These are phyloP conservation scores for Volucella inanis DNA, from an alignment of 2,888 invertebrate genomes.

Conservation along the genomic window DNA sequence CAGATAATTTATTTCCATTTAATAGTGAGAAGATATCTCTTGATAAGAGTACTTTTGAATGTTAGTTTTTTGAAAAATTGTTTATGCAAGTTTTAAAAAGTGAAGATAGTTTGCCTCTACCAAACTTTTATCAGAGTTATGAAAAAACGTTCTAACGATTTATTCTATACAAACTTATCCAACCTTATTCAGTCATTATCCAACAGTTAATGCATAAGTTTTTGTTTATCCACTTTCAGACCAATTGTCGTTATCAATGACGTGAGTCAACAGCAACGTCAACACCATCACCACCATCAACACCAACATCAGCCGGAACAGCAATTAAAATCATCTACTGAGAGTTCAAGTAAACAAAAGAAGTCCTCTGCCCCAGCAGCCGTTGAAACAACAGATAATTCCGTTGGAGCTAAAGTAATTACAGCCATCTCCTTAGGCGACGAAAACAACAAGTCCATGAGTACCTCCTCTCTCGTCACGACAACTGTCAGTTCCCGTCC, in stretches of 20 bases:
- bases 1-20: no score
- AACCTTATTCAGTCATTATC: neutral
- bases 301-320: slow-evolving; percentile 57
- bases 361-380: slow-evolving; percentile 15
- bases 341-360: slow-evolving; percentile 55
- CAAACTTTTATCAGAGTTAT: no score
- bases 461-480: slow-evolving; percentile 22
- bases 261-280: slow-evolving; percentile 76
- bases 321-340: slow-evolving; percentile 55
- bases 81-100: no score
- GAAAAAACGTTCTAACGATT: no score
- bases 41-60: no score
- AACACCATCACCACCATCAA: slow-evolving; percentile 69
- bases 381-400: slow-evolving; percentile 35
- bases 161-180: no score
- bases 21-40: no score
- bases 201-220: neutral
- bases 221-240: slow-evolving; percentile 73
- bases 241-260: slow-evolving; percentile 81
- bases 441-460: slow-evolving; percentile 35
- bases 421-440: slow-evolving; percentile 25
- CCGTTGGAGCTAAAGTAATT: slow-evolving; percentile 36
- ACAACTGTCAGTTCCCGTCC: slow-evolving; percentile 22
- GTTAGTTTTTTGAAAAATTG: no score
- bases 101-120: no score